phyloP scores from a whole-genome alignment of 2,888 invertebrate genomes.

The Andrena camellia region DNA sequence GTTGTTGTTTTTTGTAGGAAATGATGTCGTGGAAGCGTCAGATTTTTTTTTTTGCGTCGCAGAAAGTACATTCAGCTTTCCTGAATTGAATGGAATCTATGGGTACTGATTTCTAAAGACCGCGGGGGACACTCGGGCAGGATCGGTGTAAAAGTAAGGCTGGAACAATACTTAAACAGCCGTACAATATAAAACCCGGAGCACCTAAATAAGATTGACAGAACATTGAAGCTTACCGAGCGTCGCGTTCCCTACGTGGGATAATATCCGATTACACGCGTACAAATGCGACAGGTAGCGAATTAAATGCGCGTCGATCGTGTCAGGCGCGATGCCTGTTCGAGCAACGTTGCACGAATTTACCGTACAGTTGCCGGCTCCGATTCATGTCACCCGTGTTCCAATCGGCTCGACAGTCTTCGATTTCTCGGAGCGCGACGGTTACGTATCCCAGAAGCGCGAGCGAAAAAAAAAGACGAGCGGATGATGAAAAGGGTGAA shows the following conservation, averaged over 20 bases:
- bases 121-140: too few species aligned
- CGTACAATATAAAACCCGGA: neutral
- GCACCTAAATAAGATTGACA: constrained; percentile 5
- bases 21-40: too few species aligned
- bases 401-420: constrained; percentile 53
- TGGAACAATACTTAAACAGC: constrained; percentile 4
- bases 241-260: neutral
- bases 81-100: too few species aligned
- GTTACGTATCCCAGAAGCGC: constrained; percentile 20
- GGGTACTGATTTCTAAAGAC: too few species aligned
- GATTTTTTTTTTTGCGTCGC: too few species aligned
- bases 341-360: constrained; percentile 43
- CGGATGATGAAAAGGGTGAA: constrained; percentile 56
- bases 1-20: too few species aligned
- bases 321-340: constrained; percentile 23
- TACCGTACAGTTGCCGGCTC: constrained; percentile 47
- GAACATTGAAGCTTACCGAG: neutral
- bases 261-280: constrained; percentile 51
- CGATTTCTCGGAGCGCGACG: constrained; percentile 29
- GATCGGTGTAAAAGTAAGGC: too few species aligned
- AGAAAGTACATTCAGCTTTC: too few species aligned
- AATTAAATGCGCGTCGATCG: constrained; percentile 56
- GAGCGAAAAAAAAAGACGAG: constrained; percentile 55
- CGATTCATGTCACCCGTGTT: constrained; percentile 53
- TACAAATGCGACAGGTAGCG: constrained; percentile 49